Evolutionary conservation across 1,140 invertebrate species (phyloP).

Genomic region (Zaprionus africanus): DNA sequence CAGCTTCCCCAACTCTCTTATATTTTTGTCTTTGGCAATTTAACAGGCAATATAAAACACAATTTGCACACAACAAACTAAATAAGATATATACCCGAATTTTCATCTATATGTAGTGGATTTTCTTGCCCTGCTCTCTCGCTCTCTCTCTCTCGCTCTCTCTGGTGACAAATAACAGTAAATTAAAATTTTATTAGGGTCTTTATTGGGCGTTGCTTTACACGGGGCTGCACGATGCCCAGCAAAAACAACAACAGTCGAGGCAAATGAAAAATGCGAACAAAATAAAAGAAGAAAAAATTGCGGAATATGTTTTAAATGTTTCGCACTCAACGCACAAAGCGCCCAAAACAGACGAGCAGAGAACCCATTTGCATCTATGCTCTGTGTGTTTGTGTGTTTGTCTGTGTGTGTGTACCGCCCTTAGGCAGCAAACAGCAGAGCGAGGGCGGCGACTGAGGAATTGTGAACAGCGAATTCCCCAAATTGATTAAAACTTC

Average conservation of each 20-base stretch:
- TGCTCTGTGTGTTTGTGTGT: conserved; percentile 51
- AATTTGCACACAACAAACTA: conserved; percentile 47
- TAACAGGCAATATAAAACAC: conserved; percentile 44
- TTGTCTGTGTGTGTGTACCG: conserved; percentile 46
- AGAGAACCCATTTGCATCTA: conserved; percentile 46
- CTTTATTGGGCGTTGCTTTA: conserved; percentile 74
- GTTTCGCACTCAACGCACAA: conserved; percentile 49
- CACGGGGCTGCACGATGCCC: conserved; percentile 38
- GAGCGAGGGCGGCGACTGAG: background rate
- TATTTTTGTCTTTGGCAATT: conserved; percentile 22
- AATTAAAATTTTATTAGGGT: conserved; percentile 83
- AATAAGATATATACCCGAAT: conserved; percentile 43
- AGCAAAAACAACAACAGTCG: conserved; percentile 31
- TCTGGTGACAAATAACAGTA: conserved; percentile 81
- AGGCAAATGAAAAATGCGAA: conserved; percentile 38
- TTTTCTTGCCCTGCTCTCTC: background rate
- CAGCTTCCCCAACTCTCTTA: conserved; percentile 9
- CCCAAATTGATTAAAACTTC: conserved; percentile 83
- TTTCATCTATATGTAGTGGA: conserved; percentile 34
- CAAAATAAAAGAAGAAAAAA: conserved; percentile 34
- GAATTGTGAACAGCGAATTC: conserved; percentile 68
- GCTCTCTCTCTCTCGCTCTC: background rate
- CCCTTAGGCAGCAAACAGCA: background rate
- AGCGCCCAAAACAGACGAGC: conserved; percentile 6
- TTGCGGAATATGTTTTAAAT: conserved; percentile 76